Evolutionary conservation across 2,888 invertebrate genomes (phyloP).

Genomic region (Nomada fabriciana): DNA sequence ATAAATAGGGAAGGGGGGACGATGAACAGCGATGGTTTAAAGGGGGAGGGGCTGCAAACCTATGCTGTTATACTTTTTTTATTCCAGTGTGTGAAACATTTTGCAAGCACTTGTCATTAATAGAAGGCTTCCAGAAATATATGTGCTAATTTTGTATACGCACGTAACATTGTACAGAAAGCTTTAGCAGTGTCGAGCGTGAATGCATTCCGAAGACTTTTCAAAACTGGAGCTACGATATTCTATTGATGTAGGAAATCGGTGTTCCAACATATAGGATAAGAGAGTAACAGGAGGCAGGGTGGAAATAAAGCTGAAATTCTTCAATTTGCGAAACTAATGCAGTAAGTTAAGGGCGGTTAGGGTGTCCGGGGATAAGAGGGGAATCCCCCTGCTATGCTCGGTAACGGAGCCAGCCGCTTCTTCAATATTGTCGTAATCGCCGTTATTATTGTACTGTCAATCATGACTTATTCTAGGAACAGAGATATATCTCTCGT

Average conservation of each 20-base stretch:
- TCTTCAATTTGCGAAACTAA: conserved; percentile 57
- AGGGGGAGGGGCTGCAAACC: background rate
- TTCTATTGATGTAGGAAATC: background rate
- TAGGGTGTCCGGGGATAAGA: conserved; percentile 53
- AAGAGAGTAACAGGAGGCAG: conserved; percentile 2
- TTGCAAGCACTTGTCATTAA: background rate
- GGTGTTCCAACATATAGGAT: background rate
- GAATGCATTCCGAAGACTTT: too few species aligned
- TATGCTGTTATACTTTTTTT: conserved; percentile 4
- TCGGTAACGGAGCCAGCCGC: conserved; percentile 56
- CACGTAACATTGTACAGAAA: too few species aligned
- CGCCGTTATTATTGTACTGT: conserved; percentile 54
- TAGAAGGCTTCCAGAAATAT: too few species aligned
- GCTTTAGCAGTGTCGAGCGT: too few species aligned
- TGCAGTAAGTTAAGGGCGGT: conserved; percentile 48
- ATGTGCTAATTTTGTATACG: too few species aligned
- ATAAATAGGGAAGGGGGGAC: conserved; percentile 78
- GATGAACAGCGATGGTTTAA: conserved; percentile 58
- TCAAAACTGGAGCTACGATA: too few species aligned
- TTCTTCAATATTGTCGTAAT: conserved; percentile 62
- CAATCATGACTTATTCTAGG: conserved; percentile 43
- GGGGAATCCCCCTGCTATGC: conserved; percentile 55
- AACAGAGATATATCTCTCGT: conserved; percentile 14
- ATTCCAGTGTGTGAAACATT: background rate
- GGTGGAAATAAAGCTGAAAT: conserved; percentile 36